Evolutionary conservation across 2,113 vertebrate species (phyloP).

Genomic region (Microtus montanus): DNA sequence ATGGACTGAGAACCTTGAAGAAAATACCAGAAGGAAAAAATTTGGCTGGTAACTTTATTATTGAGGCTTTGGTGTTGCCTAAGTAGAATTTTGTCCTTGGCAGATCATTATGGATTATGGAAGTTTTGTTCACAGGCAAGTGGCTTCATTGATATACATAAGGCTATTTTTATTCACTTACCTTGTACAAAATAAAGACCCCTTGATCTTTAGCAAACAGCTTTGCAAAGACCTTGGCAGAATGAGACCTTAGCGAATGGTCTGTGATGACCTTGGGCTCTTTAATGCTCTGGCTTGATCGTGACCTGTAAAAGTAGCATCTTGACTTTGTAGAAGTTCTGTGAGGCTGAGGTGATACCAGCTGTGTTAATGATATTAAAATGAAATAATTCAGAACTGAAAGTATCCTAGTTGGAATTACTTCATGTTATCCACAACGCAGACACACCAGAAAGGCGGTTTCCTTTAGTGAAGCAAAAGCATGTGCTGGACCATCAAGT

Average conservation of each 20-base stretch:
- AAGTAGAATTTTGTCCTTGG: constrained; percentile 66
- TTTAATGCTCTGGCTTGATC: neutral
- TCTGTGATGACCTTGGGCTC: neutral
- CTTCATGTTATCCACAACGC: neutral
- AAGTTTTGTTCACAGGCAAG: constrained; percentile 62
- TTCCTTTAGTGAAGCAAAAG: neutral
- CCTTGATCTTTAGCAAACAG: constrained; percentile 53
- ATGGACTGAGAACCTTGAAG: constrained; percentile 5
- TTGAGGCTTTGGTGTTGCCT: neutral
- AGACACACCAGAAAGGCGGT: neutral
- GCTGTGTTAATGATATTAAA: neutral
- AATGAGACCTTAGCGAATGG: neutral
- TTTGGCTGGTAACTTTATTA: neutral
- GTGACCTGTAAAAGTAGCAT: neutral
- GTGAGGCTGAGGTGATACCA: neutral
- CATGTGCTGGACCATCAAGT: neutral
- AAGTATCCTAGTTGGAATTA: neutral
- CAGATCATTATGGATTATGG: constrained; percentile 59
- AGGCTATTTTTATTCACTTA: constrained; percentile 58
- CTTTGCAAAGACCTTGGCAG: constrained; percentile 34
- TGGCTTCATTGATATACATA: constrained; percentile 61
- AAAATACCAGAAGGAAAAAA: neutral
- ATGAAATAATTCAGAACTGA: neutral
- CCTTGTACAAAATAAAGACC: constrained; percentile 62
- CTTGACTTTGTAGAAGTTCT: constrained; percentile 9